Evolutionary conservation across 2,113 vertebrate genomes (phyloP).

Genomic region (Xyliphius kryptos): DNA sequence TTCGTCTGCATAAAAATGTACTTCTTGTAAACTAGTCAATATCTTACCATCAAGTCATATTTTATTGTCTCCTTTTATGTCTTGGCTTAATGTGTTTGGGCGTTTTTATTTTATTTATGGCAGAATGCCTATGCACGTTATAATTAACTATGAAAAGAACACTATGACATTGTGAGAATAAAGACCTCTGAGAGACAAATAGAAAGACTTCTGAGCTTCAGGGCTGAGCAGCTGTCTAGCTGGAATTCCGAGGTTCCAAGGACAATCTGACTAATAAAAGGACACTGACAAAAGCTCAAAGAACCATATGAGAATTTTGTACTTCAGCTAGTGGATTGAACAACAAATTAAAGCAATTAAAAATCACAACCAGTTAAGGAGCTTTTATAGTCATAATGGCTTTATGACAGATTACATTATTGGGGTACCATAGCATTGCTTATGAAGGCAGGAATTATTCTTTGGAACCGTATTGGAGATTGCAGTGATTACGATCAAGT

Average conservation of each 20-base stretch:
- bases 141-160: slow-evolving; percentile 34
- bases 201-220: slow-evolving; percentile 5
- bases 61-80: slow-evolving; percentile 36
- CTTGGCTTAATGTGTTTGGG: slow-evolving; percentile 33
- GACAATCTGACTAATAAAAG: slow-evolving; percentile 13
- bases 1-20: slow-evolving; percentile 35
- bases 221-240: slow-evolving; percentile 5
- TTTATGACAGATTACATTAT: neutral
- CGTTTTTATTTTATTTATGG: slow-evolving; percentile 32
- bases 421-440: neutral
- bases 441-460: too few relatives aligned
- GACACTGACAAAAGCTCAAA: slow-evolving; percentile 1
- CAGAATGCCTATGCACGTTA: slow-evolving; percentile 27
- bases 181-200: slow-evolving; percentile 22
- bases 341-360: slow-evolving; percentile 15
- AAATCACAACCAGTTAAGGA: neutral
- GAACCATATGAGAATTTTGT: slow-evolving; percentile 9
- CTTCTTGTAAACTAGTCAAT: slow-evolving; percentile 28
- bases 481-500: too few relatives aligned
- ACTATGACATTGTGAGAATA: slow-evolving; percentile 25
- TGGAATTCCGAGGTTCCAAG: slow-evolving; percentile 25
- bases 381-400: neutral
- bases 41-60: slow-evolving; percentile 28
- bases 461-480: too few relatives aligned
- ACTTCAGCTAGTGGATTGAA: neutral